phyloP scores from a whole-genome alignment of 2,113 vertebrate genomes.

The Pedionomus torquatus region DNA sequence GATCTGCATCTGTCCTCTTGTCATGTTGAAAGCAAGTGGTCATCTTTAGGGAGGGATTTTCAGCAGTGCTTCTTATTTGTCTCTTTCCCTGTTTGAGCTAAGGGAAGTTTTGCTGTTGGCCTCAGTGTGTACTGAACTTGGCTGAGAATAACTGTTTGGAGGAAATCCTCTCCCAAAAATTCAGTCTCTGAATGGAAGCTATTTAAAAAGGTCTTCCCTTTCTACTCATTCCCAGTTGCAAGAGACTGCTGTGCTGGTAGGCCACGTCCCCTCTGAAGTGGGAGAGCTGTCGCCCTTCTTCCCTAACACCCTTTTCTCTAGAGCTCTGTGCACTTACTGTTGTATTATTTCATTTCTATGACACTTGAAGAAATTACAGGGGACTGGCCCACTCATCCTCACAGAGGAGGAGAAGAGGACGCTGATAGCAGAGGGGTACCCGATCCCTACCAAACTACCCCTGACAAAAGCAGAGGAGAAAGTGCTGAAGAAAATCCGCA shows the following conservation, averaged over 20 bases:
- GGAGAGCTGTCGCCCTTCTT: neutral
- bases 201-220: neutral
- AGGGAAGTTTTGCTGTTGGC: neutral
- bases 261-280: neutral
- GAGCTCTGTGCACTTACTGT: neutral
- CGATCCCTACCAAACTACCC: conserved; percentile 94
- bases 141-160: neutral
- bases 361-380: conserved; percentile 85
- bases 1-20: neutral
- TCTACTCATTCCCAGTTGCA: neutral
- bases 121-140: neutral
- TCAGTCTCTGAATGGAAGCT: neutral
- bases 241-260: neutral
- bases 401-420: conserved; percentile 98
- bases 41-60: neutral
- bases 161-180: neutral
- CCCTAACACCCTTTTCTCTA: neutral
- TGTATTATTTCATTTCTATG: neutral
- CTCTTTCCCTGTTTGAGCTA: neutral
- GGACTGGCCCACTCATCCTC: conserved; percentile 91
- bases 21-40: neutral
- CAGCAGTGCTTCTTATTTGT: neutral
- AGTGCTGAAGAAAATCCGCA: conserved; percentile 96
- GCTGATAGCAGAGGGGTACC: conserved; percentile 94
- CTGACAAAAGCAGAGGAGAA: conserved; percentile 97